These are phyloP conservation scores for Orgyia antiqua DNA, from an alignment of 2,888 invertebrate species.

Conservation along the genomic window DNA sequence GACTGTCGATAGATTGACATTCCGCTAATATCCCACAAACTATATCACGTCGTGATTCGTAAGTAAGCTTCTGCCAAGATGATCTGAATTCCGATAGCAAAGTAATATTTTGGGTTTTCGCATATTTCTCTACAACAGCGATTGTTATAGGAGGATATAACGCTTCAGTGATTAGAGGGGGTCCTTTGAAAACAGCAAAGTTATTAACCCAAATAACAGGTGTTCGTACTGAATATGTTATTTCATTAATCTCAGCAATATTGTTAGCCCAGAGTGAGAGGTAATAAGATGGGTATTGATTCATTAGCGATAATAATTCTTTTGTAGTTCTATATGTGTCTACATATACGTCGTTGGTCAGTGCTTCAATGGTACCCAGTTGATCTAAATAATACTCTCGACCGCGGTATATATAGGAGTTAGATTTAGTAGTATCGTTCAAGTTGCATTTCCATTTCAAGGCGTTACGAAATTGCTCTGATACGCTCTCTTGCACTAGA, in stretches of 20 bases:
- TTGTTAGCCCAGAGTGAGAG: slow-evolving; percentile 47
- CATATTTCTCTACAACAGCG: too few relatives aligned
- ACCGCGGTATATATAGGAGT: slow-evolving; percentile 13
- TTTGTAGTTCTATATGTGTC: slow-evolving; percentile 50
- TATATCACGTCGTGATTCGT: slow-evolving; percentile 10
- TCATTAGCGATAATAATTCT: slow-evolving; percentile 38
- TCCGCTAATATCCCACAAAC: slow-evolving; percentile 1
- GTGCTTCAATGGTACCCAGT: slow-evolving; percentile 5
- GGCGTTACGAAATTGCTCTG: slow-evolving; percentile 32
- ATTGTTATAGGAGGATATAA: slow-evolving; percentile 5
- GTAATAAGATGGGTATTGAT: slow-evolving; percentile 19
- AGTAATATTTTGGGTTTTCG: neutral
- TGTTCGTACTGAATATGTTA: slow-evolving; percentile 23
- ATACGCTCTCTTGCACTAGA: slow-evolving; percentile 45
- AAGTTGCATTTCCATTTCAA: slow-evolving; percentile 33
- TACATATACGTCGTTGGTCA: slow-evolving; percentile 15
- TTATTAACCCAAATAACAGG: slow-evolving; percentile 45
- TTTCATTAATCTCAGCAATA: slow-evolving; percentile 41
- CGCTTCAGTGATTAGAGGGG: slow-evolving; percentile 17
- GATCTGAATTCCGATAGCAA: slow-evolving; percentile 4
- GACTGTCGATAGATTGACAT: too few relatives aligned
- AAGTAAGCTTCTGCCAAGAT: slow-evolving; percentile 12
- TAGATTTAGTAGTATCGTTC: slow-evolving; percentile 2
- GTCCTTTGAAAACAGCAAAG: slow-evolving; percentile 36
- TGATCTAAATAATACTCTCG: slow-evolving; percentile 29